A percentile compares a stretch with the other conserved stretches of the same genome.
Conservation (phyloP, 1,140 invertebrate genomes). For the Drosophila pectinifera region DNA sequence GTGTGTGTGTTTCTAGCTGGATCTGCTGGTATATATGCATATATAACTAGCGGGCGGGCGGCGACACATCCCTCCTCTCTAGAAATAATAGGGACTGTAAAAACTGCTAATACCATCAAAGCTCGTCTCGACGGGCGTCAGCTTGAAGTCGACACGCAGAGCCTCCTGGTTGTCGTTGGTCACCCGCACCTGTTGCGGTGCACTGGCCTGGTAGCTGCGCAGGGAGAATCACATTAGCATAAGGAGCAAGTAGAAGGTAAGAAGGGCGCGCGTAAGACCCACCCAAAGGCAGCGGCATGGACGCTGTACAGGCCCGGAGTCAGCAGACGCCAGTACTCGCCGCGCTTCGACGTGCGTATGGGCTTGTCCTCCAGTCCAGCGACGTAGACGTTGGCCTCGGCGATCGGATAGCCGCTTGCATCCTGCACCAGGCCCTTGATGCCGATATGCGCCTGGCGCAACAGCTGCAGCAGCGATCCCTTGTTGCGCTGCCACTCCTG, state of each 20-base stretch:
- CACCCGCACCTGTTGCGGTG: conserved; percentile 68
- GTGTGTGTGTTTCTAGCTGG: conserved; percentile 23
- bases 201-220: conserved; percentile 72
- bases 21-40: conserved; percentile 19
- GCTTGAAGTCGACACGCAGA: conserved; percentile 78
- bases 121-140: conserved; percentile 71
- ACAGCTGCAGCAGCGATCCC: conserved; percentile 93
- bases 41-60: neutral
- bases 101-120: conserved; percentile 85
- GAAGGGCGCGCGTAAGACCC: conserved; percentile 44
- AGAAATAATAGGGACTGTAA: conserved; percentile 83
- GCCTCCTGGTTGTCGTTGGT: conserved; percentile 77
- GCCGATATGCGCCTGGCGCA: conserved; percentile 94
- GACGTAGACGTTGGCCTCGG: conserved; percentile 90
- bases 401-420: conserved; percentile 86
- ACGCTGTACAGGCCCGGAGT: conserved; percentile 92
- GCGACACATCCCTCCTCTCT: conserved; percentile 30
- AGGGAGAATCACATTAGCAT: conserved; percentile 4
- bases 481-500: conserved; percentile 95
- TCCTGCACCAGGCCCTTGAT: conserved; percentile 89
- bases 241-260: too few relatives aligned
- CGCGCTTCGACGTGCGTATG: conserved; percentile 90
- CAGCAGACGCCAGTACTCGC: conserved; percentile 95
- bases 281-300: conserved; percentile 90
- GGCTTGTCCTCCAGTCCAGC: conserved; percentile 89